Percentiles rank a stretch among this genome's conserved stretches.
phyloP scores from a whole-genome alignment of 2,888 invertebrate genomes.

The Carterocephalus palaemon region DNA sequence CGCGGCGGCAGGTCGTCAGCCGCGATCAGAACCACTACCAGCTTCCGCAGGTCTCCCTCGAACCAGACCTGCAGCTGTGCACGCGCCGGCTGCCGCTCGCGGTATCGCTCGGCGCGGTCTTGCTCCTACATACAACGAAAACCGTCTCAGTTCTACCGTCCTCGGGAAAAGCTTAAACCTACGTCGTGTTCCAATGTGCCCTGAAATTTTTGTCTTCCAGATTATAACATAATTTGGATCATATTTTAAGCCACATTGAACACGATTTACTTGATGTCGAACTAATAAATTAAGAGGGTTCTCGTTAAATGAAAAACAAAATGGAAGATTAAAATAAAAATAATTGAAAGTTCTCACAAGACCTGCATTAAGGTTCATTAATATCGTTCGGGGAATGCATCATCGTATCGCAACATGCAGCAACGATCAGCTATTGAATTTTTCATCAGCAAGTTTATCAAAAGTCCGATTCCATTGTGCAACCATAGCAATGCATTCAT shows the following conservation, averaged over 20 bases:
- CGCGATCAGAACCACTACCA: constrained; percentile 91
- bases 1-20: constrained; percentile 90
- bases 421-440: constrained; percentile 61
- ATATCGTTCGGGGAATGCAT: constrained; percentile 56
- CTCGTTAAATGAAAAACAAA: constrained; percentile 10
- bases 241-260: neutral
- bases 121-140: constrained; percentile 57
- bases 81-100: constrained; percentile 87
- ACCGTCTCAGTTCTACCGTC: too few species aligned
- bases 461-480: constrained; percentile 50
- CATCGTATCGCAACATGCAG: constrained; percentile 68
- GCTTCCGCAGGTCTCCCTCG: constrained; percentile 88
- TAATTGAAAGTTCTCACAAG: constrained; percentile 39
- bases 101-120: constrained; percentile 66
- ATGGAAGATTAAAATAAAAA: constrained; percentile 37
- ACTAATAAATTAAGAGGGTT: neutral
- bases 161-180: too few species aligned
- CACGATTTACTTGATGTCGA: constrained; percentile 29
- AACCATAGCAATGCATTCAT: constrained; percentile 56
- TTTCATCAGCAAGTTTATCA: constrained; percentile 49
- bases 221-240: neutral
- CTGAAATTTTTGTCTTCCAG: constrained; percentile 28
- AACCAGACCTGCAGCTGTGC: constrained; percentile 94
- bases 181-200: constrained; percentile 38
- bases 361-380: constrained; percentile 46